Base-by-base conservation (phyloP, 2,888 invertebrate species). In the Gastracanthus pulcherrimus region DNA sequence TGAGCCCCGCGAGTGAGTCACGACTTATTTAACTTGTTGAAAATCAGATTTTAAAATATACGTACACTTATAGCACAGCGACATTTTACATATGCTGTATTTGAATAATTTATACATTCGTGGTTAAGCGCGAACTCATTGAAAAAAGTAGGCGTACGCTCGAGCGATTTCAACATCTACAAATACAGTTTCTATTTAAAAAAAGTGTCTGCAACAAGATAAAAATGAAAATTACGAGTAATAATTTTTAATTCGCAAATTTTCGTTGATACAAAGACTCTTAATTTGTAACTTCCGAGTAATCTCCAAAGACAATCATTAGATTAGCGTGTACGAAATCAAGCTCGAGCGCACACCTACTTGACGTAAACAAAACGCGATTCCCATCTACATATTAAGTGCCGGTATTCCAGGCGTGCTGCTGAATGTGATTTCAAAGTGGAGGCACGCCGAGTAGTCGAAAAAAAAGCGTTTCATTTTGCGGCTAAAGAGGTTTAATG, bases 21-120 rank as follows among this genome's bases (percentile, higher is more conserved):
- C 62, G 26, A 16, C 67, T 51, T 7, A 41, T 80, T 75, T 70
- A 75, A 80, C 80, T 75, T 80, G 69, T 75, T 75, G 48, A 80
- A 80, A 80, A 80, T 75, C 62, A 13, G 45, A 70, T 80, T 80
- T 80, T 41, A 70, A 75, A 26, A 62, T 62, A 69, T 75, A 75
- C 31, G 58, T 36, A 31, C 66, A 34, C 34, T 71, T 71, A 62
- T 60, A 29, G 31, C 64, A 26, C 75, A 60, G 34, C 62, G 41
- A 38, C 38, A 67, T 67, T 67, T 76, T 67, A 16, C 51, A 38
- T 41, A 51, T 23, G 58, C 23, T 60, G 45, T 67, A 67, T 79
- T 74, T 67, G 60, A 79, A 74, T 79, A 79, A 79, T 67, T 67
- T 45, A 58, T 36, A 67, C 48, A 58, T 55, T 29, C 23, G 6